phyloP scores from a whole-genome alignment of 2,888 invertebrate species.

The Drosophila dives region DNA sequence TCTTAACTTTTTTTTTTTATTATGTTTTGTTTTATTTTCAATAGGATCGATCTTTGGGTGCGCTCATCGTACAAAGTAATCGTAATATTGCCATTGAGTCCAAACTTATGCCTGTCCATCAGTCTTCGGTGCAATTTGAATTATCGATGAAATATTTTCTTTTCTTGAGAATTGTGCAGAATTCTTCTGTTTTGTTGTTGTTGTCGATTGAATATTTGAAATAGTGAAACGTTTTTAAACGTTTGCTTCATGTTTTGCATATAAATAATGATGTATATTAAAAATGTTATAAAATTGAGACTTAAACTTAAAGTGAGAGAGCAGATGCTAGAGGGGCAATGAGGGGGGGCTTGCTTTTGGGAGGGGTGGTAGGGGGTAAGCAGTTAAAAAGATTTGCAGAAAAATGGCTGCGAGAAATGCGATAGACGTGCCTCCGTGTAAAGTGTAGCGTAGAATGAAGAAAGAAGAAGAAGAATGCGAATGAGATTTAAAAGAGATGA shows the following conservation, averaged over 20 bases:
- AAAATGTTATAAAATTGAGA: constrained; percentile 49
- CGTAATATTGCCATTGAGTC: constrained; percentile 60
- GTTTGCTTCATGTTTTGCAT: constrained; percentile 39
- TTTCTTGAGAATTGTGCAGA: constrained; percentile 33
- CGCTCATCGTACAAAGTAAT: constrained; percentile 33
- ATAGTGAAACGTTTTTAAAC: constrained; percentile 44
- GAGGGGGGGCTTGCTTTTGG: not conserved
- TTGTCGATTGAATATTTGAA: constrained; percentile 29
- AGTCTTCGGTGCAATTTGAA: constrained; percentile 66
- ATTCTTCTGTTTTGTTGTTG: constrained; percentile 7
- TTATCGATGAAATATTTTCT: not conserved
- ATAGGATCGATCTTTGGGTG: constrained; percentile 57
- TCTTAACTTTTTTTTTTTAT: not conserved
- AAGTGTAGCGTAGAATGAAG: constrained; percentile 72
- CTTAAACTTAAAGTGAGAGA: constrained; percentile 54
- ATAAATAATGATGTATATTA: constrained; percentile 62
- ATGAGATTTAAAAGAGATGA: not conserved
- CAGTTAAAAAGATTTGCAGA: constrained; percentile 22
- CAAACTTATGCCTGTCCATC: constrained; percentile 64
- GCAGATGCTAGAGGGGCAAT: not conserved
- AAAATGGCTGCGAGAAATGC: constrained; percentile 80
- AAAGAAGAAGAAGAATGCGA: constrained; percentile 27
- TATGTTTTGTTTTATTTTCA: constrained; percentile 12
- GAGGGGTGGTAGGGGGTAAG: not conserved
- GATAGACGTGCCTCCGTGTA: constrained; percentile 78